A percentile compares a stretch with the other conserved stretches of the same genome.
phyloP scores from a whole-genome alignment of 64 coral and sea anemone genomes.

The Montipora foliosa region DNA sequence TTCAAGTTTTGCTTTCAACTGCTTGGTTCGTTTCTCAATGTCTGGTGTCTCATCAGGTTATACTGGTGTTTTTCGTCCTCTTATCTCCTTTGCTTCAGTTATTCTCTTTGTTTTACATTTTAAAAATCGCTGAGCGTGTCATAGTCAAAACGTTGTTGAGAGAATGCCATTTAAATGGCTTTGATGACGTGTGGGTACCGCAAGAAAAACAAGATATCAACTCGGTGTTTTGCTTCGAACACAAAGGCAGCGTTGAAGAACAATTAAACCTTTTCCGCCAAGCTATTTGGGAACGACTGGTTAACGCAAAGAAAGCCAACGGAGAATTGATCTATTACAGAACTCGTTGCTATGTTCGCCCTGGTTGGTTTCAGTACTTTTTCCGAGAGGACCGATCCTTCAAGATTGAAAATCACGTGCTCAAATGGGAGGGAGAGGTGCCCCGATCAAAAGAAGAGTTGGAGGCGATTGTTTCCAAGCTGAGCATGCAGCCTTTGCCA shows the following conservation, averaged over 20 bases:
- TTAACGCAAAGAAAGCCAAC: constrained; percentile 46
- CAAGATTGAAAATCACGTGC: constrained; percentile 87
- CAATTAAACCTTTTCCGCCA: constrained; percentile 49
- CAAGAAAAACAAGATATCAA: constrained; percentile 79
- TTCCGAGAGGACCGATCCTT: constrained; percentile 86
- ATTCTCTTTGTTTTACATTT: constrained; percentile 46
- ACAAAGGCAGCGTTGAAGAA: constrained; percentile 17
- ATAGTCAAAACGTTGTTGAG: background rate
- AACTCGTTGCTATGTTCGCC: constrained; percentile 46
- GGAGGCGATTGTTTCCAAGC: constrained; percentile 65
- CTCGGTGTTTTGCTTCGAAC: constrained; percentile 28
- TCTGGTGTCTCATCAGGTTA: background rate
- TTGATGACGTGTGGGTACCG: constrained; percentile 86
- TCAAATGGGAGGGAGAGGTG: constrained; percentile 62
- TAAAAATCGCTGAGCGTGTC: constrained; percentile 68
- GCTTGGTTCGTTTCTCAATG: constrained; percentile 55
- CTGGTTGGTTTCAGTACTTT: constrained; percentile 94
- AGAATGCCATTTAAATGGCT: constrained; percentile 48
- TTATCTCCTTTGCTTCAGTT: constrained; percentile 35
- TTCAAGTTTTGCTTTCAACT: no score
- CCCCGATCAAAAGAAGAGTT: constrained; percentile 87
- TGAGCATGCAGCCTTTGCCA: constrained; percentile 59
- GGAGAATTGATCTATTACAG: constrained; percentile 74
- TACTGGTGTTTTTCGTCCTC: background rate
- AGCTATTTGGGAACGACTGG: constrained; percentile 59